Evolutionary conservation across 2,888 invertebrate species (phyloP), one percentile per base, ranked within the genome.

Genomic region (Hyposoter dolosus): DNA sequence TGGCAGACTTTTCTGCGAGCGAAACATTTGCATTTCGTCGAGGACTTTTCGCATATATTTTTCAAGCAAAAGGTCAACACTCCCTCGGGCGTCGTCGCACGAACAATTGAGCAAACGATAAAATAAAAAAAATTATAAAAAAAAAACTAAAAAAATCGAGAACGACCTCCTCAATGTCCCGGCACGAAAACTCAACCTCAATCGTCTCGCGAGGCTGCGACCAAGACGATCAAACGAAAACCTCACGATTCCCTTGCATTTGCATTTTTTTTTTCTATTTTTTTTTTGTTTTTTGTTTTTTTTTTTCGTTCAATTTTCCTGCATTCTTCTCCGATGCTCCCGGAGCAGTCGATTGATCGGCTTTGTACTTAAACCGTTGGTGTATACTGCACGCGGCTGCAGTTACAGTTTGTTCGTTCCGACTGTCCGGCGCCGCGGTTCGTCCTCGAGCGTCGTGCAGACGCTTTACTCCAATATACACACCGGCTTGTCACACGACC

Each of bases 401-500:
- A 83, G 86, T 83, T 78, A 82, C 83, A 82, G 86, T 82, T 86
- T 74, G 86, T 66, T 86, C 81, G 77, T 83, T 78, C 86, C 86
- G 86, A 83, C 86, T 86, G 78, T 83, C 82, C 86, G 86, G 86
- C 86, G 86, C 86, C n/a, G n/a, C 86, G 81, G 63, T 56, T 82
- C 78, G 81, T 83, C 75, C 83, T 82, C 78, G 74, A 63, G 74
- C 74, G 63, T 71, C 80, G 45, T 63, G 45, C 76, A 66, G 43
- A 79, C 40, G 7, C 50, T 71, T 79, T 77, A 66, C 43, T 45
- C 56, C 69, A 47, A 56, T 45, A 45, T 28, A 60, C 56, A 60
- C 68, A 56, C 40, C n/a, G 47, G 60, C 53, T 10, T 68, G 66
- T 68, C n/a, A n/a, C 74, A 68, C 68, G 40, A 40, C 74, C 80